Conservation (phyloP, 2,113 vertebrate species). For the Phrynocephalus versicolor region DNA sequence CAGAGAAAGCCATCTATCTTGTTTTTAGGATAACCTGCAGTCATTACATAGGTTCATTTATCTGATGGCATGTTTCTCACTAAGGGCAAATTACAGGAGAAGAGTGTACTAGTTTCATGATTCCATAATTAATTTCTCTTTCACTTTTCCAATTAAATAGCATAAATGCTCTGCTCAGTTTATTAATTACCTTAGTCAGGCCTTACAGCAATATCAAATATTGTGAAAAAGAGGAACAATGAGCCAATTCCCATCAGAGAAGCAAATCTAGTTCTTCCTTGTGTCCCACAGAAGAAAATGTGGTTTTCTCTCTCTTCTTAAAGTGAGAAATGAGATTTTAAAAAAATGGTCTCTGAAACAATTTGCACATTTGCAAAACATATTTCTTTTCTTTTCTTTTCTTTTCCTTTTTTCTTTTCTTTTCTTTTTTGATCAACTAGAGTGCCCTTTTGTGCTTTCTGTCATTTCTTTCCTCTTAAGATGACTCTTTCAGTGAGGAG, state of each 20-base stretch:
- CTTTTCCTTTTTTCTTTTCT: no score
- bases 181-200: neutral
- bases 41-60: neutral
- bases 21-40: neutral
- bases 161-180: neutral
- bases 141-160: neutral
- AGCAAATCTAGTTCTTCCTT: no score
- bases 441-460: no score
- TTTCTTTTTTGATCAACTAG: no score
- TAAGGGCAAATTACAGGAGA: neutral
- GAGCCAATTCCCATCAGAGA: neutral
- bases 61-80: neutral
- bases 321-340: no score
- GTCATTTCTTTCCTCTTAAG: no score
- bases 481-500: no score
- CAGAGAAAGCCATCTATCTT: neutral
- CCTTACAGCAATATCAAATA: neutral
- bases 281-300: no score
- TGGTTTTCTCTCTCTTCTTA: no score
- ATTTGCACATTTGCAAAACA: no score
- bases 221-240: neutral
- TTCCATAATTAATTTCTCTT: slow-evolving; percentile 1
- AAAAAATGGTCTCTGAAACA: no score
- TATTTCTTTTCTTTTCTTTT: no score
- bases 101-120: neutral